Percentiles rank a stretch among this genome's conserved stretches.
These are phyloP conservation scores for Ichneumoninae sp. DNA, from an alignment of 2,888 invertebrate species.

Conservation along the genomic window DNA sequence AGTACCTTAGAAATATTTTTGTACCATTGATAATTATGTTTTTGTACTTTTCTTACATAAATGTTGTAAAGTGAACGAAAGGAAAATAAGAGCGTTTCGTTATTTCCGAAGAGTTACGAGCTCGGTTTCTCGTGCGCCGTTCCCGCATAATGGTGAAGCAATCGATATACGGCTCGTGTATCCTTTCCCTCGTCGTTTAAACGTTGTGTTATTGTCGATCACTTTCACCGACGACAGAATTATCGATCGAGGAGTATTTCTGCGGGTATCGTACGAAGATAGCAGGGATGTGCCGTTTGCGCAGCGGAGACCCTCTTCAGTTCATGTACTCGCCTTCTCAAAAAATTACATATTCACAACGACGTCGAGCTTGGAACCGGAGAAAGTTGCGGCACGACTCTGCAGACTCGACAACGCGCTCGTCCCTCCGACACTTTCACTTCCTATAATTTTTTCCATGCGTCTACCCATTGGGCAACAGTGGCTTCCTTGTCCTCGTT, in stretches of 20 bases:
- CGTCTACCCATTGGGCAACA: slow-evolving; percentile 71
- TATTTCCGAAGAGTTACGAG: slow-evolving; percentile 24
- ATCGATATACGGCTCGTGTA: slow-evolving; percentile 38
- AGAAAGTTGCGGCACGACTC: slow-evolving; percentile 80
- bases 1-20: slow-evolving; percentile 31
- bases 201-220: slow-evolving; percentile 41
- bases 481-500: slow-evolving; percentile 66
- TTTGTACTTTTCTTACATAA: slow-evolving; percentile 45
- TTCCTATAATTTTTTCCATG: slow-evolving; percentile 75
- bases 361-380: slow-evolving; percentile 68
- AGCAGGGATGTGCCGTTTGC: not conserved
- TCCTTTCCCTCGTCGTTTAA: slow-evolving; percentile 50
- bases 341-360: slow-evolving; percentile 74
- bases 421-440: slow-evolving; percentile 76
- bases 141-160: slow-evolving; percentile 45
- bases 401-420: slow-evolving; percentile 54
- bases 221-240: slow-evolving; percentile 58
- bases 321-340: slow-evolving; percentile 37
- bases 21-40: slow-evolving; percentile 10
- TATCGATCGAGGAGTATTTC: slow-evolving; percentile 5
- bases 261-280: not conserved
- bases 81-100: not conserved
- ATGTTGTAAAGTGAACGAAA: not conserved
- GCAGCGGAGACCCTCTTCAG: not conserved
- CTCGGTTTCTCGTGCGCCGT: not conserved